A percentile compares a stretch with the other conserved stretches of the same genome.
Conservation (phyloP, 2,888 invertebrate genomes). For the Polyommatus iphigenia region DNA sequence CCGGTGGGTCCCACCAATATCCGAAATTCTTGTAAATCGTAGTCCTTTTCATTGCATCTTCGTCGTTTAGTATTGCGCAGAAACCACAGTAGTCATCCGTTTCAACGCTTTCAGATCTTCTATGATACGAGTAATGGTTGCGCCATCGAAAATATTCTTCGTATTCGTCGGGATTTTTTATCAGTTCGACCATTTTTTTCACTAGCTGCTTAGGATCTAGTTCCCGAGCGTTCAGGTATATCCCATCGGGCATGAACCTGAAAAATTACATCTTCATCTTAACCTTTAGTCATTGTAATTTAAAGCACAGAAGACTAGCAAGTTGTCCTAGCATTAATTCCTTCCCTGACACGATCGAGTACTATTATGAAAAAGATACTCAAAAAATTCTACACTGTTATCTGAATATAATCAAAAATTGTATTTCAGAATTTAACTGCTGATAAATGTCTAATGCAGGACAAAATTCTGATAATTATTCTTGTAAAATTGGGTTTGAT, state of each 20-base stretch:
- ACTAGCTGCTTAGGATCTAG: conserved; percentile 52
- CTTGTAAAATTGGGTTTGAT: no score
- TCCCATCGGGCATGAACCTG: conserved; percentile 67
- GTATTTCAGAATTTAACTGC: no score
- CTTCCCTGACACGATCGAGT: no score
- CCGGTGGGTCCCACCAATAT: conserved; percentile 60
- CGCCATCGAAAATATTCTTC: conserved; percentile 63
- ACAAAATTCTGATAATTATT: no score
- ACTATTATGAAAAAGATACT: no score
- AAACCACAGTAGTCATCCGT: conserved; percentile 66
- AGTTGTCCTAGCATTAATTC: no score
- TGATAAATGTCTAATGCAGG: no score
- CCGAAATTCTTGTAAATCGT: conserved; percentile 53
- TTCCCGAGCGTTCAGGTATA: conserved; percentile 60
- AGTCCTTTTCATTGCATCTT: conserved; percentile 47
- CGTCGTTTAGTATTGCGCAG: conserved; percentile 59
- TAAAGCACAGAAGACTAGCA: no score
- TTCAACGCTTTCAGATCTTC: conserved; percentile 49
- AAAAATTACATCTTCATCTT: conserved; percentile 36
- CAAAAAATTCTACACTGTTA: no score
- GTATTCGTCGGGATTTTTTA: conserved; percentile 54
- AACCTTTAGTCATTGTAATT: no score
- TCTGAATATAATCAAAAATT: no score
- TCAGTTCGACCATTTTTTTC: conserved; percentile 54
- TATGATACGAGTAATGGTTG: conserved; percentile 61